A percentile compares a stretch with the other conserved stretches of the same genome.
Conservation (phyloP, 2,888 invertebrate genomes). For the Ormyrus pomaceus region DNA sequence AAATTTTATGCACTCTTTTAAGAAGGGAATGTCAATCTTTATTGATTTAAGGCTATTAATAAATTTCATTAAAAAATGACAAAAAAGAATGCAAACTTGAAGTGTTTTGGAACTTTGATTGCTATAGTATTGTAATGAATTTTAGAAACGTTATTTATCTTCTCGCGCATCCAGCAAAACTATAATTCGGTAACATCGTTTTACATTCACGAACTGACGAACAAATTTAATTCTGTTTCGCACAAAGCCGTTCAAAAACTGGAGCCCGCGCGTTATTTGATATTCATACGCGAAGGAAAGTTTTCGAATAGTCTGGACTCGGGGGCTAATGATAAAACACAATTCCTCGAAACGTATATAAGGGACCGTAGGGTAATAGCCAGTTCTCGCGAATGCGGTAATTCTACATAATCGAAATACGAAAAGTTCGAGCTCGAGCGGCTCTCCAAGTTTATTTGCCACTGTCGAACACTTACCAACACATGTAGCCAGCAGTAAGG, state of each 20-base stretch:
- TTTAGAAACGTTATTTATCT: too few relatives aligned
- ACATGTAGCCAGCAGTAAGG: conserved; percentile 38
- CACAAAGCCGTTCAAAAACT: conserved; percentile 5
- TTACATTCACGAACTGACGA: not conserved
- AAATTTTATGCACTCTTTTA: too few relatives aligned
- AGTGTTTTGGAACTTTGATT: not conserved
- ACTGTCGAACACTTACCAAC: conserved; percentile 45
- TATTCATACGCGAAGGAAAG: conserved; percentile 22
- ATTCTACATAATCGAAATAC: conserved; percentile 40
- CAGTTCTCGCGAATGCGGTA: not conserved
- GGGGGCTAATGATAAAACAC: conserved; percentile 23
- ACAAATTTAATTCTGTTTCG: conserved; percentile 34
- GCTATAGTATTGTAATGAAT: too few relatives aligned
- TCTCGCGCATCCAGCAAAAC: not conserved
- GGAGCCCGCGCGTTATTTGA: not conserved
- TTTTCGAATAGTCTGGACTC: conserved; percentile 20
- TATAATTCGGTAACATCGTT: not conserved
- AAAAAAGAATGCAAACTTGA: not conserved
- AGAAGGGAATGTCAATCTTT: too few relatives aligned
- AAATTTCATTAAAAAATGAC: too few relatives aligned
- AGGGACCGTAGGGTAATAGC: conserved; percentile 11
- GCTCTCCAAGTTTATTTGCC: too few relatives aligned
- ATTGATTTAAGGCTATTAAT: too few relatives aligned
- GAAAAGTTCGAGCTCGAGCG: conserved; percentile 20
- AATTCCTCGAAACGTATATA: conserved; percentile 2